Evolutionary conservation across 2,113 vertebrate species (phyloP).

Genomic region (Embiotoca jacksoni): DNA sequence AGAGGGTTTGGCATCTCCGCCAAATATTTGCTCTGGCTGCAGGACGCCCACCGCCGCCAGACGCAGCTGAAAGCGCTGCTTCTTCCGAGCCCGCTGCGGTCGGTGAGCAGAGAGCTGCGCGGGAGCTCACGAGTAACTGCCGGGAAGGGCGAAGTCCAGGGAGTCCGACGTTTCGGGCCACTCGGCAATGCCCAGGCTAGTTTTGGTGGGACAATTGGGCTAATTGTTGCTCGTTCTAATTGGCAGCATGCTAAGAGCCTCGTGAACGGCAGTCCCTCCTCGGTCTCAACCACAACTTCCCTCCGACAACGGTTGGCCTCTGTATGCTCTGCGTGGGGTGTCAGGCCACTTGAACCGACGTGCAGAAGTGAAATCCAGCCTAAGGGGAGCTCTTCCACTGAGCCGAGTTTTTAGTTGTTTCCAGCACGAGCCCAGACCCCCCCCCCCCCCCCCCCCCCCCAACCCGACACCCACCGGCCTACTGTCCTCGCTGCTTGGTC

Average conservation of each 20-base stretch:
- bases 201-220: slow-evolving; percentile 29
- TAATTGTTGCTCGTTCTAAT: slow-evolving; percentile 20
- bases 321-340: no score
- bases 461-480: neutral
- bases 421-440: neutral
- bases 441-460: no score
- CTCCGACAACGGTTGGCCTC: no score
- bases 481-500: slow-evolving; percentile 18
- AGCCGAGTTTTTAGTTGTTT: neutral
- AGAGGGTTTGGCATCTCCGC: slow-evolving; percentile 73
- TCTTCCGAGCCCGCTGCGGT: slow-evolving; percentile 3
- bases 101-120: neutral
- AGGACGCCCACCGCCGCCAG: slow-evolving; percentile 66
- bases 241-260: slow-evolving; percentile 17
- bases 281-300: neutral
- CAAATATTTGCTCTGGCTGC: slow-evolving; percentile 79
- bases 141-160: neutral
- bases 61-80: slow-evolving; percentile 16
- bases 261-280: slow-evolving; percentile 12
- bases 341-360: no score
- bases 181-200: neutral
- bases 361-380: neutral
- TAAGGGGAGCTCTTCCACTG: neutral
- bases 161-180: slow-evolving; percentile 3
- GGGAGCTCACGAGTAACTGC: neutral